Base-by-base conservation (phyloP, 2,797 vertebrate genomes). In the Hemibagrus guttatus region DNA sequence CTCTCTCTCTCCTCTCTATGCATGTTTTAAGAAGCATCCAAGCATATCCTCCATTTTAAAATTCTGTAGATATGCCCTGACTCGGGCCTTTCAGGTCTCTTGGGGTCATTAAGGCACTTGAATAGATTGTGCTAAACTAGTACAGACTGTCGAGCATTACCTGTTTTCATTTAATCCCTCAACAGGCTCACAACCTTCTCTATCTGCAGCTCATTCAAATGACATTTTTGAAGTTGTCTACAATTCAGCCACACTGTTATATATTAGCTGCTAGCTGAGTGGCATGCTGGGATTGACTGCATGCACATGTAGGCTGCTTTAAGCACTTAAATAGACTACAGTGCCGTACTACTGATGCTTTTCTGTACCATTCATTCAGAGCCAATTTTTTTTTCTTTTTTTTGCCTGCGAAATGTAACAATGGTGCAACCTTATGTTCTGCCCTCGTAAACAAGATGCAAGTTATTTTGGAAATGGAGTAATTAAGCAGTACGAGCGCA, bases 381-480 rank as follows among this genome's bases (percentile, higher is more conserved):
- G 31, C 0, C 46, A 80, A 42, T 56, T 71, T 39, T 39, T 39
- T 54, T 6, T 46, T 56, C 46, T 26, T 71, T 74, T 71, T 26
- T 21, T 66, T 23, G 81, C n/a, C 63, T 54, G 63, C n/a, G 81
- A 31, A 82, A 54, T 11, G 19, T 54, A 82, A 82, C 81, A 82
- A 54, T 68, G 63, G 42, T 76, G 83, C 83, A 84, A 84, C 68
- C 68, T 84, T 71, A 58, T 56, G 35, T 92, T 90, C 93, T 90
- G 92, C 86, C 85, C 90, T 94, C 90, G 92, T 95, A 95, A 96
- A 96, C 94, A 96, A 95, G 91, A 92, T 92, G 92, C 89, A 93
- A 94, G 94, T 96, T 96, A 96, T 96, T 96, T 96, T 96, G 93
- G 94, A 96, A 95, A 95, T 94, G 93, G 95, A 95, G 95, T 95